Base-by-base conservation (phyloP, 2,888 invertebrate genomes). In the Subacronicta megacephala region DNA sequence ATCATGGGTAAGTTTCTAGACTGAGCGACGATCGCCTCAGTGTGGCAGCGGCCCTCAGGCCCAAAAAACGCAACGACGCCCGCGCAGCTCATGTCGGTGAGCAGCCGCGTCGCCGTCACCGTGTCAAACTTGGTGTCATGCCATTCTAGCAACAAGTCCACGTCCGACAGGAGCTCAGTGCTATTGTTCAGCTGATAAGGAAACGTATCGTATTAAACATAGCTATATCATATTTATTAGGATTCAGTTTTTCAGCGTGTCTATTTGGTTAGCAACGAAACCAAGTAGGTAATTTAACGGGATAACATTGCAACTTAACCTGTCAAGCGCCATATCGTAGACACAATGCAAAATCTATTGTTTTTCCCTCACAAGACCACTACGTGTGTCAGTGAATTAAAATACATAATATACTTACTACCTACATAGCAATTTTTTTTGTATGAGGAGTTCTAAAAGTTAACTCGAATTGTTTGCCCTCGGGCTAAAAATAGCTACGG, bases 1-100 rank as follows among this genome's bases (percentile, higher is more conserved):
- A 99, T 98, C 98, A 99, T 99, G 58, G 99, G 99, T 83, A 99
- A 96, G 94, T 99, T 98, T 88, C 97, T 96, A 41, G 99, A 97
- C 85, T 99, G 98, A 18, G 99, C 97, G 50, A 99, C 96, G 78
- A 98, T 97, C 50, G 99, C 98, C 90, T 99, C 99, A n/a, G 98
- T 98, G 83, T 97, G 96, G 92, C 99, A 99, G 47, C 96, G 96
- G 58, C 98, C 98, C 92, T 99, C 99, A 2, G 99, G 99, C 3
- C 99, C 99, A 88, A 99, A 98, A 95, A 99, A 98, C 46, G 98
- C 98, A 29, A 97, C 96, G 52, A 98, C 98, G 47, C 97, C 97
- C 53, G 97, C 95, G 87, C 98, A 98, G 87, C 98, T 97, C 97
- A 98, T 98, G 87, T 98, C 97, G 26, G 98, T 98, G 90, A 99